A percentile compares a stretch with the other conserved stretches of the same genome.
Evolutionary conservation across 2,888 invertebrate genomes (phyloP).

Genomic region (Hoplodrina blanda): DNA sequence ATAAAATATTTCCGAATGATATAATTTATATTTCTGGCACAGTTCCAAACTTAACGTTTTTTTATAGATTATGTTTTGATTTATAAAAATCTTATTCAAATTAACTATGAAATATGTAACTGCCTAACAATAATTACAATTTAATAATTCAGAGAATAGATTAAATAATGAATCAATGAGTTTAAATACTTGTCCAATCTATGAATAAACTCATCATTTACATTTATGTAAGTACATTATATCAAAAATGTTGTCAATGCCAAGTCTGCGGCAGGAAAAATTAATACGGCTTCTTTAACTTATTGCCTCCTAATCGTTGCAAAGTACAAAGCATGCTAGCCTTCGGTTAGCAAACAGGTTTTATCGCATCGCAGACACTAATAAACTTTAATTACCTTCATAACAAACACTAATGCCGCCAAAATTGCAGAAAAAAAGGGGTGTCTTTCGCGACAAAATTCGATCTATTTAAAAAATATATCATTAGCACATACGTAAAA

Average conservation of each 20-base stretch:
- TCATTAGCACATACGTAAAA: constrained; percentile 38
- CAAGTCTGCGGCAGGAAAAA: constrained; percentile 69
- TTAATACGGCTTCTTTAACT: constrained; percentile 74
- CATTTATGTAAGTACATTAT: constrained; percentile 45
- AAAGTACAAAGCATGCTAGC: constrained; percentile 37
- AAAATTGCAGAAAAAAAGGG: constrained; percentile 56
- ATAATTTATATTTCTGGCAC: constrained; percentile 54
- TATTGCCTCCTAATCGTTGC: constrained; percentile 48
- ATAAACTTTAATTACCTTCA: constrained; percentile 43
- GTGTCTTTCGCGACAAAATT: constrained; percentile 46
- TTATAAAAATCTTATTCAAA: constrained; percentile 3
- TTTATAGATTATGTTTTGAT: constrained; percentile 34
- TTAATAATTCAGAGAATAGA: background rate
- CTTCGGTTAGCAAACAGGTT: constrained; percentile 62
- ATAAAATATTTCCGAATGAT: constrained; percentile 49
- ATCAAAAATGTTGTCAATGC: constrained; percentile 73
- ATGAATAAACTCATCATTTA: constrained; percentile 57
- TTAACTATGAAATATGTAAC: background rate
- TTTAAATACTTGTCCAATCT: constrained; percentile 19
- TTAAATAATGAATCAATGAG: constrained; percentile 7
- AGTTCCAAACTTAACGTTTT: constrained; percentile 31
- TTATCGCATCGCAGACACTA: constrained; percentile 41
- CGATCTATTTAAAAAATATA: constrained; percentile 43
- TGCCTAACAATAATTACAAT: background rate
- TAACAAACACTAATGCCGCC: constrained; percentile 54